A percentile compares a stretch with the other conserved stretches of the same genome.
phyloP scores from a whole-genome alignment of 2,797 vertebrate species.

The Pelochelys cantorii region DNA sequence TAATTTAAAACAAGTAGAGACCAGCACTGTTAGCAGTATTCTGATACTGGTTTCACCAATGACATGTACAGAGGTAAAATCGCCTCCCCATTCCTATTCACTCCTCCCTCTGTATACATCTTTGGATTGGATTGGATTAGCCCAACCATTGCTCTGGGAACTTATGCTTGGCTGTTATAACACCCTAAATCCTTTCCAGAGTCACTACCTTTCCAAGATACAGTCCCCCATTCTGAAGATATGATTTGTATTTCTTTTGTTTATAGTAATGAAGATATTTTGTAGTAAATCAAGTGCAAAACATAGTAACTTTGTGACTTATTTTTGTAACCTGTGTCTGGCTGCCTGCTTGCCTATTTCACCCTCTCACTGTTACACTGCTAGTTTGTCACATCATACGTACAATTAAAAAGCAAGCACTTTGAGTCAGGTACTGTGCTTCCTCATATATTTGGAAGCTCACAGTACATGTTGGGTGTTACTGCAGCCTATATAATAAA shows the following conservation, averaged over 20 bases:
- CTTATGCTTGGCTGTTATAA: not conserved
- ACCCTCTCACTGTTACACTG: not conserved
- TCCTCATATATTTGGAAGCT: constrained; percentile 1
- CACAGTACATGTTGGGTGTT: not conserved
- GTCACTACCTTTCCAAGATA: not conserved
- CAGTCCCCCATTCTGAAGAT: not conserved
- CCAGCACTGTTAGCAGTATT: not conserved
- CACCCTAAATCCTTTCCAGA: not conserved
- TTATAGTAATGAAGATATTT: not conserved
- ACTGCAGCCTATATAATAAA: not conserved
- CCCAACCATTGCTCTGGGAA: too few species aligned
- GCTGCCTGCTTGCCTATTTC: not conserved
- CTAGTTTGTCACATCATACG: not conserved
- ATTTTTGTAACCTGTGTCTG: not conserved
- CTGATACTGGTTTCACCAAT: not conserved
- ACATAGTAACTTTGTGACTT: not conserved
- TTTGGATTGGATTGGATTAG: too few species aligned
- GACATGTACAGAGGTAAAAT: not conserved
- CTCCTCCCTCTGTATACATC: too few species aligned
- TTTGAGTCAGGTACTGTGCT: not conserved
- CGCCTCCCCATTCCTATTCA: not conserved
- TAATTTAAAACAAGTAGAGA: not conserved
- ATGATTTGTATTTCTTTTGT: not conserved
- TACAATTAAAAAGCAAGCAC: not conserved
- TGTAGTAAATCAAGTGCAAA: not conserved